A percentile compares a stretch with the other conserved stretches of the same genome.
phyloP scores from a whole-genome alignment of 2,888 invertebrate genomes.

The Blastobasis lacticolella region DNA sequence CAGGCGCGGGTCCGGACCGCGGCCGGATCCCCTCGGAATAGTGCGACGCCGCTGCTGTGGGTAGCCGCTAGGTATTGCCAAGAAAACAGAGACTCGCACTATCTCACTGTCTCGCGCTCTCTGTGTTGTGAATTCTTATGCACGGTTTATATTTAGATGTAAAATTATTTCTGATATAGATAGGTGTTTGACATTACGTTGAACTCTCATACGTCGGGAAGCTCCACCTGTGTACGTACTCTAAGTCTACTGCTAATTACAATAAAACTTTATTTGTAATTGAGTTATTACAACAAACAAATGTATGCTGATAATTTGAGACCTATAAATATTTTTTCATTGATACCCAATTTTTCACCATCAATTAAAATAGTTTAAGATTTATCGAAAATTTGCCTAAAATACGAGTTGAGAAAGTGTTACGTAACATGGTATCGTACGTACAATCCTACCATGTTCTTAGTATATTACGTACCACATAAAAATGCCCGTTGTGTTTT shows the following conservation, averaged over 20 bases:
- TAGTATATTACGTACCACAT: too few relatives aligned
- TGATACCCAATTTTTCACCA: too few relatives aligned
- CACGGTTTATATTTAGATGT: slow-evolving; percentile 69
- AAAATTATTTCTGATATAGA: slow-evolving; percentile 74
- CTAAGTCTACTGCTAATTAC: slow-evolving; percentile 22
- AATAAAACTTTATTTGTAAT: not conserved
- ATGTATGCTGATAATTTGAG: too few relatives aligned
- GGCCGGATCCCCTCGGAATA: not conserved
- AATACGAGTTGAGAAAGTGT: too few relatives aligned
- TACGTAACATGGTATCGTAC: too few relatives aligned
- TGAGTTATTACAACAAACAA: not conserved
- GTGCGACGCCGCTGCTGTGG: slow-evolving; percentile 13
- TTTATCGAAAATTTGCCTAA: too few relatives aligned
- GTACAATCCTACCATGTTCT: too few relatives aligned
- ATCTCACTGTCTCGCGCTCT: slow-evolving; percentile 72
- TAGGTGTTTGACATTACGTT: slow-evolving; percentile 75
- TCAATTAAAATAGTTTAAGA: too few relatives aligned
- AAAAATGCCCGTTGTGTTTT: too few relatives aligned
- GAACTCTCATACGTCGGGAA: slow-evolving; percentile 72
- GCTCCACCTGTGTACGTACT: slow-evolving; percentile 68
- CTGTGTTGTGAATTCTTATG: slow-evolving; percentile 73
- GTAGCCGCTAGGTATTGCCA: slow-evolving; percentile 63
- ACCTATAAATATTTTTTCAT: too few relatives aligned
- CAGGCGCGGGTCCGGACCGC: slow-evolving; percentile 20
- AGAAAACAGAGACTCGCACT: slow-evolving; percentile 70